phyloP scores from a whole-genome alignment of 2,888 invertebrate species.

The Mayetiola destructor region DNA sequence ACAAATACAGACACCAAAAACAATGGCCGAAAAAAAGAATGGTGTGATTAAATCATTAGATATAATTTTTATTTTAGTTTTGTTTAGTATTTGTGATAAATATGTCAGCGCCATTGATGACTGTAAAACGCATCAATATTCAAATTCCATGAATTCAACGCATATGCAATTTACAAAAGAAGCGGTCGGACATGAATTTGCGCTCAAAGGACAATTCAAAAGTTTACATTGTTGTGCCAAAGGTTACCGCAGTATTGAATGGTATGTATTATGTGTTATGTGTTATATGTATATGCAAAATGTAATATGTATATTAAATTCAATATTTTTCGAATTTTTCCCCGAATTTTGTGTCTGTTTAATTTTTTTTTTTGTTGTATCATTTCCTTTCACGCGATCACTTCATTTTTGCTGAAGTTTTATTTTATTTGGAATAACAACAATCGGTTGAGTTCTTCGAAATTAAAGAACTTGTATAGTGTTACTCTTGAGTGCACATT shows the following conservation, averaged over 20 bases:
- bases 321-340: no score
- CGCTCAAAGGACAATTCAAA: conserved; percentile 53
- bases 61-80: neutral
- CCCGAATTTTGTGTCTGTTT: no score
- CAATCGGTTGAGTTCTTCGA: no score
- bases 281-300: no score
- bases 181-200: conserved; percentile 50
- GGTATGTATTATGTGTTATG: conserved; percentile 49
- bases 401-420: no score
- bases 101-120: conserved; percentile 17
- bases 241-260: conserved; percentile 64
- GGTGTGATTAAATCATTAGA: neutral
- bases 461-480: no score
- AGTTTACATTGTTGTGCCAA: conserved; percentile 64
- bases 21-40: neutral
- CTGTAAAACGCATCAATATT: conserved; percentile 19
- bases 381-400: no score
- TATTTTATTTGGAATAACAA: no score
- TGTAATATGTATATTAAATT: no score
- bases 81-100: neutral
- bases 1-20: neutral
- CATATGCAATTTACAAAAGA: conserved; percentile 62
- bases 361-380: no score
- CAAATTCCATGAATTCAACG: conserved; percentile 35
- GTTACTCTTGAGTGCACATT: no score